These are phyloP conservation scores for Formica aserva DNA, from an alignment of 2,888 invertebrate genomes.

Conservation along the genomic window DNA sequence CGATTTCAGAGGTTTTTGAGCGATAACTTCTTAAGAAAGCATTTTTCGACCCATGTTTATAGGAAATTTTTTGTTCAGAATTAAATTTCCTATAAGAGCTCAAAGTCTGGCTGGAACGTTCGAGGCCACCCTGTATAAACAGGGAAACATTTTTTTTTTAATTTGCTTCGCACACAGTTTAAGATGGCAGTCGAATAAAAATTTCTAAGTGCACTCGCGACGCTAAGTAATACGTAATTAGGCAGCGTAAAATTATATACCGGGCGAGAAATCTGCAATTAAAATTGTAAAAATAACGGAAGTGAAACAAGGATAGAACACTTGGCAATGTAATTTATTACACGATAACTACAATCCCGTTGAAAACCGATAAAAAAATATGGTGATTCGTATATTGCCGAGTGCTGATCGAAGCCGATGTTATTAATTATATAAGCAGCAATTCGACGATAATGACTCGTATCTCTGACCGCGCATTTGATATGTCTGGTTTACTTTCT, in stretches of 20 bases:
- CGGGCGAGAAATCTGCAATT: background rate
- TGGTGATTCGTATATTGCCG: background rate
- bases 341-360: background rate
- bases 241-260: background rate
- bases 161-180: background rate
- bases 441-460: background rate
- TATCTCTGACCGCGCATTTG: background rate
- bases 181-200: background rate
- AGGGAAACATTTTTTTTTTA: background rate
- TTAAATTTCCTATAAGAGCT: too few species aligned
- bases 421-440: conserved; percentile 3
- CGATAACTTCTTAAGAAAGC: too few species aligned
- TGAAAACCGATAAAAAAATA: background rate
- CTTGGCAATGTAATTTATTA: background rate
- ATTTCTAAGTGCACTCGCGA: too few species aligned
- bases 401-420: background rate
- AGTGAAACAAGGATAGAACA: background rate
- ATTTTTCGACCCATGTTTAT: too few species aligned
- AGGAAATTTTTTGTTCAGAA: too few species aligned
- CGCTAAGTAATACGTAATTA: background rate
- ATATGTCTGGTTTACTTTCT: conserved; percentile 39
- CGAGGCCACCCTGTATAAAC: background rate
- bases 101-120: too few species aligned
- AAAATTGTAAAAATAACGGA: background rate
- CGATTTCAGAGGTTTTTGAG: too few species aligned